Percentiles rank a stretch among this genome's conserved stretches.
These are phyloP conservation scores for Dynastes tityus DNA, from an alignment of 2,888 invertebrate genomes.

Conservation along the genomic window DNA sequence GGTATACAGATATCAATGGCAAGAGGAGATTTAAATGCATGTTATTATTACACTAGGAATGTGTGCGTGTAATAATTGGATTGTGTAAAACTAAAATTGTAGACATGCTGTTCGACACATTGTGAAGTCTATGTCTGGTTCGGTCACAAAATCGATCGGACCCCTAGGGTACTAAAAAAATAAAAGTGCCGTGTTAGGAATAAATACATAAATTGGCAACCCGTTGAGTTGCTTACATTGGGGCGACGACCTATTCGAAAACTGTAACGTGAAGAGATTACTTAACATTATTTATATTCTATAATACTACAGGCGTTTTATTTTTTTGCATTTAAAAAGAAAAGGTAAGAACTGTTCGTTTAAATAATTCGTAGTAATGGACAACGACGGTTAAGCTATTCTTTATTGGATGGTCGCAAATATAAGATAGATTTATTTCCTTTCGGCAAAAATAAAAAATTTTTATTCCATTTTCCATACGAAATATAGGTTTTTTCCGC, in stretches of 20 bases:
- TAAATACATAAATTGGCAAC: conserved; percentile 42
- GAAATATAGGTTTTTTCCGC: too few species aligned
- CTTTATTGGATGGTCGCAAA: too few species aligned
- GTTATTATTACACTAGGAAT: too few species aligned
- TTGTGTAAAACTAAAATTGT: not conserved
- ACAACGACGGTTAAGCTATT: too few species aligned
- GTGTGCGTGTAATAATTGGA: not conserved
- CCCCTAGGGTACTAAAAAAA: conserved; percentile 36
- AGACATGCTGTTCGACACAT: not conserved
- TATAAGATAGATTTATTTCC: too few species aligned
- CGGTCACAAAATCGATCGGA: conserved; percentile 31
- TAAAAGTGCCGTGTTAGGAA: conserved; percentile 34
- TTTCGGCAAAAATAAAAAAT: too few species aligned
- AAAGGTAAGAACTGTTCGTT: too few species aligned
- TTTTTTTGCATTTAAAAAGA: too few species aligned
- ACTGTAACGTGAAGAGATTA: not conserved
- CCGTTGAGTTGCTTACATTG: conserved; percentile 23
- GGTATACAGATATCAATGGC: too few species aligned
- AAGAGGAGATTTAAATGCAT: not conserved
- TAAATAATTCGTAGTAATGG: too few species aligned
- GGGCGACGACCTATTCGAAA: conserved; percentile 30
- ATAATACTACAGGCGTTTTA: too few species aligned
- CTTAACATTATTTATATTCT: not conserved
- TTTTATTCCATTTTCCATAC: too few species aligned
- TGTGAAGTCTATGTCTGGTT: conserved; percentile 3